A percentile compares a stretch with the other conserved stretches of the same genome.
Conservation (phyloP, 2,888 invertebrate genomes). For the Vannuccia rotundouncinata region DNA sequence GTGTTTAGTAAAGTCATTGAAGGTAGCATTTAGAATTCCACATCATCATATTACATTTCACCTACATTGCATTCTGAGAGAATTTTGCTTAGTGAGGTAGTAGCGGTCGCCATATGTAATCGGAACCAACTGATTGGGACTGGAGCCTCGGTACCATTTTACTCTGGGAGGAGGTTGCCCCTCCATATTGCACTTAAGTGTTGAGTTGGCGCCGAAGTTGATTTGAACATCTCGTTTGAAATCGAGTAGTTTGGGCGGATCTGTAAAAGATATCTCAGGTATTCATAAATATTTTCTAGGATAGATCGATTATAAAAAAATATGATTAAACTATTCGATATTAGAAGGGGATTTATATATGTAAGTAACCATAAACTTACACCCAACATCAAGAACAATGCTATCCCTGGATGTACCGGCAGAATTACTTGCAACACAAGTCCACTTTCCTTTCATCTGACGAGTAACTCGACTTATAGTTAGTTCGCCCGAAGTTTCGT, state of each 20-base stretch:
- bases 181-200: not conserved
- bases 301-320: too few relatives aligned
- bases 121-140: not conserved
- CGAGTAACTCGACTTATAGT: conserved; percentile 21
- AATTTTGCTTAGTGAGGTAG: conserved; percentile 9
- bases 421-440: conserved; percentile 31
- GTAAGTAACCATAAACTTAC: conserved; percentile 23
- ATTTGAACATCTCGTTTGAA: not conserved
- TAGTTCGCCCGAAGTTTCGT: conserved; percentile 16
- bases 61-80: conserved; percentile 17
- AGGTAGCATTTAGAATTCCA: too few relatives aligned
- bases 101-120: not conserved
- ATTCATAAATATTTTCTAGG: too few relatives aligned
- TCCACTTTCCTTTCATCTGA: conserved; percentile 36
- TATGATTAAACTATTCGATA: too few relatives aligned
- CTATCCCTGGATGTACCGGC: conserved; percentile 21
- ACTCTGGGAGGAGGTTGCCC: conserved; percentile 32
- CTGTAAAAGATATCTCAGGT: conserved; percentile 11
- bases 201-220: conserved; percentile 32
- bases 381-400: conserved; percentile 25
- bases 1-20: too few relatives aligned
- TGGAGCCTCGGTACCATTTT: conserved; percentile 25
- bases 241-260: conserved; percentile 22
- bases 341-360: too few relatives aligned
- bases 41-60: too few relatives aligned